Evolutionary conservation across 2,113 vertebrate species (phyloP).

Genomic region (Megalops atlanticus): DNA sequence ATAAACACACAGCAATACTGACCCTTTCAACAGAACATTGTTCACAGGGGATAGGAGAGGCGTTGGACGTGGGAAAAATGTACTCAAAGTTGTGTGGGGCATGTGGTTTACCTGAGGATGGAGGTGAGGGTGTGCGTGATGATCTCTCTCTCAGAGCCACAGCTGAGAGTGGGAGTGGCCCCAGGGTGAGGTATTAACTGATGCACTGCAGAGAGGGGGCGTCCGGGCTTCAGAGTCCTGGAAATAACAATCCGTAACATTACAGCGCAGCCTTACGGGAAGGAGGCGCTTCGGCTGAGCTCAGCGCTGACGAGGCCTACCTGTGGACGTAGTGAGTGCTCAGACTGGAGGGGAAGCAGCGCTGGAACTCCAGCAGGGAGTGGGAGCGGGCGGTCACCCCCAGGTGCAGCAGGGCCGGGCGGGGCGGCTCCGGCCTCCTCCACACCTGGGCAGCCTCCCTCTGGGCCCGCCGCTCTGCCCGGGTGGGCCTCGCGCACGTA

Average conservation of each 20-base stretch:
- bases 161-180: slow-evolving; percentile 24
- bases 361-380: slow-evolving; percentile 66
- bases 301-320: too few species aligned
- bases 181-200: not conserved
- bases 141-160: slow-evolving; percentile 63
- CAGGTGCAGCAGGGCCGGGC: slow-evolving; percentile 74
- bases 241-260: not conserved
- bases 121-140: slow-evolving; percentile 63
- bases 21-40: slow-evolving; percentile 28
- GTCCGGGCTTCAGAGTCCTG: slow-evolving; percentile 36
- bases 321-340: slow-evolving; percentile 64
- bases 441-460: slow-evolving; percentile 36
- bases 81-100: not conserved
- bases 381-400: slow-evolving; percentile 79
- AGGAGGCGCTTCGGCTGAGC: too few species aligned
- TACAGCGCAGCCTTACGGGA: not conserved
- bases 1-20: slow-evolving; percentile 34
- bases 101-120: slow-evolving; percentile 73
- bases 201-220: not conserved
- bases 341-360: slow-evolving; percentile 66
- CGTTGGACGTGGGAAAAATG: not conserved
- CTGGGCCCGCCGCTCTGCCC: slow-evolving; percentile 46
- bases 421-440: slow-evolving; percentile 70
- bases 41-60: too few species aligned
- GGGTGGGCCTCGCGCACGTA: slow-evolving; percentile 45